These are phyloP conservation scores for Ceratoteleas bidentatus DNA, from an alignment of 1,140 invertebrate genomes.

Conservation along the genomic window DNA sequence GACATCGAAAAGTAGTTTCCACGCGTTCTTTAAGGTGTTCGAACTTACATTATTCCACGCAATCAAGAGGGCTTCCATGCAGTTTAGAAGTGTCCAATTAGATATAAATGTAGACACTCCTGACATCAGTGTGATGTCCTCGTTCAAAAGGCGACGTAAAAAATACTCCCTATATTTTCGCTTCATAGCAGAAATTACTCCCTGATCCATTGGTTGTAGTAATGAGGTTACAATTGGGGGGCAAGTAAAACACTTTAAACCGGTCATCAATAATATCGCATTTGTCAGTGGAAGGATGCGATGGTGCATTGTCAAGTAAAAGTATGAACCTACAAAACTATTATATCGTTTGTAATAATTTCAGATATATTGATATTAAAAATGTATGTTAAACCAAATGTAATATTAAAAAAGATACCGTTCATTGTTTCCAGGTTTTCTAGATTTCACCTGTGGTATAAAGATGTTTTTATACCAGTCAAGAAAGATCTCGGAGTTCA, in stretches of 20 bases:
- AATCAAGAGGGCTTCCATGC: not conserved
- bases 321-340: constrained; percentile 16
- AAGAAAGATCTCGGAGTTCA: not conserved
- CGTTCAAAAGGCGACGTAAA: not conserved
- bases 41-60: not conserved
- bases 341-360: not conserved
- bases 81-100: no score
- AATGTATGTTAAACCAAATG: not conserved
- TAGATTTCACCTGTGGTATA: not conserved
- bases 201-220: constrained; percentile 76
- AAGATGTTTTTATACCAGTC: constrained; percentile 10
- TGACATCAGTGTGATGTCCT: not conserved
- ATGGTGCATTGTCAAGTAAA: constrained; percentile 23
- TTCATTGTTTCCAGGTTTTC: constrained; percentile 4
- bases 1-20: not conserved
- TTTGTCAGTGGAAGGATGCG: constrained; percentile 19
- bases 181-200: constrained; percentile 68
- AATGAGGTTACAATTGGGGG: constrained; percentile 74
- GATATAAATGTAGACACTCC: no score
- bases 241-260: constrained; percentile 67
- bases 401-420: no score
- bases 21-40: not conserved
- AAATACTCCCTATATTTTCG: not conserved
- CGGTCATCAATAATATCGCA: constrained; percentile 13
- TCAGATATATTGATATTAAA: no score